phyloP scores from a whole-genome alignment of 2,888 invertebrate genomes.

The Drosophila lutescens region DNA sequence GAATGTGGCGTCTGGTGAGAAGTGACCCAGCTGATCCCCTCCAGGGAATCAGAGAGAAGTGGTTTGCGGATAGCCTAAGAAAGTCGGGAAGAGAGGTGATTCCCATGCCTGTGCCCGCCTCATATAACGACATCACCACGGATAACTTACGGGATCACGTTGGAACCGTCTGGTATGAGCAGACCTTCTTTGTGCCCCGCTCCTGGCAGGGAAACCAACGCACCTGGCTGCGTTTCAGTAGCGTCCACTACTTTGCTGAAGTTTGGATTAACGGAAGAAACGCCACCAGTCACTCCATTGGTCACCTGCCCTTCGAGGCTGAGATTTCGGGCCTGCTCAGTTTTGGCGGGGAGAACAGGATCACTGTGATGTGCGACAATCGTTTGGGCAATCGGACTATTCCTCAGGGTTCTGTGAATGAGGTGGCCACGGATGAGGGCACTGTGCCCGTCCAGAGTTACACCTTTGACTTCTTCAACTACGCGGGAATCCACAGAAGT shows the following conservation, averaged over 20 bases:
- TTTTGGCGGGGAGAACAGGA: constrained; percentile 89
- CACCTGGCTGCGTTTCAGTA: constrained; percentile 95
- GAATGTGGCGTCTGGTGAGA: constrained; percentile 95
- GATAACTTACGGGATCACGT: constrained; percentile 94
- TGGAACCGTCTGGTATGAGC: constrained; percentile 98
- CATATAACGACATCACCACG: constrained; percentile 96
- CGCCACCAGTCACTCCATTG: constrained; percentile 93
- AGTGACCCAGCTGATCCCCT: constrained; percentile 88
- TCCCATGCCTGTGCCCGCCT: constrained; percentile 97
- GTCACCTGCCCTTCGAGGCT: constrained; percentile 96
- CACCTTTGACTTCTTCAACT: constrained; percentile 98
- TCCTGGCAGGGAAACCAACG: constrained; percentile 88
- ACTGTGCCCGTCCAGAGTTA: constrained; percentile 89
- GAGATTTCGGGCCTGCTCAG: constrained; percentile 89
- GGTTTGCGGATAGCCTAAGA: constrained; percentile 89
- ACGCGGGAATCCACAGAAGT: constrained; percentile 97
- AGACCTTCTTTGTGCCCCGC: constrained; percentile 91
- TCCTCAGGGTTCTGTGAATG: constrained; percentile 81
- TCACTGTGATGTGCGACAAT: constrained; percentile 97
- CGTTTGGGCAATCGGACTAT: constrained; percentile 93
- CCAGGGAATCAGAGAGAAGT: constrained; percentile 89
- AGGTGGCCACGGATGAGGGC: constrained; percentile 86
- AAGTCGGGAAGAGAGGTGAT: constrained; percentile 87
- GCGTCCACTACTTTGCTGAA: constrained; percentile 95
- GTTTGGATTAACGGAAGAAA: constrained; percentile 95